phyloP scores from a whole-genome alignment of 2,797 vertebrate genomes.

The Eulemur rubriventer region DNA sequence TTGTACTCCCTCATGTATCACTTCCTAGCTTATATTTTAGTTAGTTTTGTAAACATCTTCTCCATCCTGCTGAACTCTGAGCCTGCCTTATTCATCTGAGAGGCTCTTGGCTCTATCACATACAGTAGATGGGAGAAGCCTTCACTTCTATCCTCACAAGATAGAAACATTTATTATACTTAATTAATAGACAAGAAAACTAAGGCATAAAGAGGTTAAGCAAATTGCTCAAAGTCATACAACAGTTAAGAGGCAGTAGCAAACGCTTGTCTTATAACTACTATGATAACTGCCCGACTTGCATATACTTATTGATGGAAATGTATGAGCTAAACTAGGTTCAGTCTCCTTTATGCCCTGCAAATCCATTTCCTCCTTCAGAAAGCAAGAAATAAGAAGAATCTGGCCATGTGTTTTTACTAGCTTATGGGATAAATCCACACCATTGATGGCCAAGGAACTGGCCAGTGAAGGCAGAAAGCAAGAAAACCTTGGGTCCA shows the following conservation, averaged over 20 bases:
- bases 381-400: neutral
- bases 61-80: neutral
- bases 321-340: neutral
- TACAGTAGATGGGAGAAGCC: neutral
- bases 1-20: neutral
- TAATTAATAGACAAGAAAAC: neutral
- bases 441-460: neutral
- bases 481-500: neutral
- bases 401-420: neutral
- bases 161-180: neutral
- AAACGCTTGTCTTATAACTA: neutral
- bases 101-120: neutral
- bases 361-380: neutral
- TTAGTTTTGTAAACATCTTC: neutral
- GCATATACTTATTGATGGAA: neutral
- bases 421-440: neutral
- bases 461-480: neutral
- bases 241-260: neutral
- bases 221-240: neutral
- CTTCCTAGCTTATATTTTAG: neutral
- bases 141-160: neutral
- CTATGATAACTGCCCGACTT: fast-evolving
- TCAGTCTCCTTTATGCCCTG: neutral
- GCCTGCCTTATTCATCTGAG: neutral
- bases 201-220: neutral